These are phyloP conservation scores for Astreopora myriophthalma DNA, from an alignment of 64 coral and sea anemone species.

Conservation along the genomic window DNA sequence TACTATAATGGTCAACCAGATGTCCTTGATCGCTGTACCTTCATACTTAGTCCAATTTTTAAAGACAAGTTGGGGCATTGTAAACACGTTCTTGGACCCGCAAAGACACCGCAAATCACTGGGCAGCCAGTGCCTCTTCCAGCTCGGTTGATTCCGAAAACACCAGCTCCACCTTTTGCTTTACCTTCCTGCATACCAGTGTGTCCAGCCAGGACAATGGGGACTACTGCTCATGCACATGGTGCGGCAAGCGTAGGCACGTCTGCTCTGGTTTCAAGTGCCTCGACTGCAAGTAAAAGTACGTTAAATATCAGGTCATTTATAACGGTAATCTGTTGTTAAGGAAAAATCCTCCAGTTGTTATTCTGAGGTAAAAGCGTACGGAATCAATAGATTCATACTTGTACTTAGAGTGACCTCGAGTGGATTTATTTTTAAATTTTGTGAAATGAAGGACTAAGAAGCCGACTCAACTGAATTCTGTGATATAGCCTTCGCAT, in stretches of 20 bases:
- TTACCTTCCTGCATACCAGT: not conserved
- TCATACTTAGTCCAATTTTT: constrained; percentile 35
- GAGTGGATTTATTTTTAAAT: too few relatives aligned
- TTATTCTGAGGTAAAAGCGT: too few relatives aligned
- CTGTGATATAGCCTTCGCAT: too few relatives aligned
- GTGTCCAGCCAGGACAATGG: not conserved
- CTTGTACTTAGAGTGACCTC: too few relatives aligned
- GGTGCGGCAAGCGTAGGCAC: not conserved
- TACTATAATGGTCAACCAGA: constrained; percentile 21
- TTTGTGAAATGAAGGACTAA: too few relatives aligned
- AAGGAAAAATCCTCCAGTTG: too few relatives aligned
- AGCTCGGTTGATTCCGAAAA: not conserved
- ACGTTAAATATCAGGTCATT: not conserved
- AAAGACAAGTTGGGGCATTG: constrained; percentile 51
- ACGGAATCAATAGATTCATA: too few relatives aligned
- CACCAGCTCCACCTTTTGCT: not conserved
- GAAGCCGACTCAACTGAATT: too few relatives aligned
- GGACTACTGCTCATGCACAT: not conserved
- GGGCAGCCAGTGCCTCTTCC: not conserved
- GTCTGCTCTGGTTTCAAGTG: not conserved
- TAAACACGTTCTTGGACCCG: constrained; percentile 4
- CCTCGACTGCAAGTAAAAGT: not conserved
- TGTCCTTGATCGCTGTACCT: constrained; percentile 66
- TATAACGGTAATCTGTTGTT: too few relatives aligned
- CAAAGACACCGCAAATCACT: not conserved